Evolutionary conservation across 2,113 vertebrate genomes (phyloP), one percentile per base, ranked within the genome.

Genomic region (Amphiprion ocellaris): DNA sequence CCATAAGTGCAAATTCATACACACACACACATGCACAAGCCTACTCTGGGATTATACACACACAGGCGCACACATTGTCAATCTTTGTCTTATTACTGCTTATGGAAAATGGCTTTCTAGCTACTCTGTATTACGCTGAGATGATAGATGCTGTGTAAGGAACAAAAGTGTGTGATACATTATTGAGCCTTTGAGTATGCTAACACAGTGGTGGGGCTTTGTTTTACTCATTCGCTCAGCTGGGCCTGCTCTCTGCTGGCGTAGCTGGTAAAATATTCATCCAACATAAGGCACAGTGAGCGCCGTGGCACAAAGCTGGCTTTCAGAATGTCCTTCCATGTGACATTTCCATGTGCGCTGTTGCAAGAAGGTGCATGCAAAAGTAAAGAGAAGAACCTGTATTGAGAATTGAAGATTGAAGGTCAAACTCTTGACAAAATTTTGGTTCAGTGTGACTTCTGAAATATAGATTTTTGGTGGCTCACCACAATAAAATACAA

Each of bases 111-210:
- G 66, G 80, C 77, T 90, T 84, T 85, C 61, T 55, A 60, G 66
- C 86, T 81, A 12, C 64, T 83, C 72, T 69, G 81, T 77, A 74
- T 86, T 86, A 89, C 69, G 62, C 70, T 46, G 54, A 74, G 72
- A 88, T 92, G 91, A 91, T 88, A 89, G 89, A 92, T 91, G 87
- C 81, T 80, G 76, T 67, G 81, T 79, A 73, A 91, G 81, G 74
- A 89, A 90, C 83, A 87, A 91, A 90, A 90, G 81, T 70, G 74
- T 84, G 71, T 89, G 89, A 90, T 91, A 79, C 83, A 90, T 92
- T 90, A 91, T 90, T 87, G 87, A 90, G 89, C 67, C 68, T 84
- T 72, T 66, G 79, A 84, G 81, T 76, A 79, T 83, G 74, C 77
- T 69, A 87, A 86, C 82, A 88, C 87, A 91, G 85, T 59, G 72